Conservation (phyloP, 2,888 invertebrate species). For the Psylliodes chrysocephalus region DNA sequence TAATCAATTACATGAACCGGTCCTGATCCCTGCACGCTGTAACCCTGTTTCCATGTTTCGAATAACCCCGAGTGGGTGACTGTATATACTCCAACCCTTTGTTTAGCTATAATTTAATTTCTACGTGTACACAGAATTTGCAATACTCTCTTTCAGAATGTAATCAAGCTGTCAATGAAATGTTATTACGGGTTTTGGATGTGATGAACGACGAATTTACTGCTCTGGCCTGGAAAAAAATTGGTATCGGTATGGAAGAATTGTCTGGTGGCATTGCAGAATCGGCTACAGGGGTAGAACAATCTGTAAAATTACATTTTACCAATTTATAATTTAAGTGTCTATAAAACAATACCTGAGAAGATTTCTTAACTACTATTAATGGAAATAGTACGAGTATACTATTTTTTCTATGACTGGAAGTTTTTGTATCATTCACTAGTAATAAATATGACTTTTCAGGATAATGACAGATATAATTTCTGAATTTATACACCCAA, state of each 20-base stretch:
- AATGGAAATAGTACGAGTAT: too few relatives aligned
- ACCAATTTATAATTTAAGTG: too few relatives aligned
- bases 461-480: too few relatives aligned
- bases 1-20: too few relatives aligned
- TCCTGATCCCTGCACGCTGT: neutral
- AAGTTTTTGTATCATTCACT: too few relatives aligned
- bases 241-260: neutral
- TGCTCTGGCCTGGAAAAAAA: neutral
- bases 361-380: too few relatives aligned
- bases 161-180: constrained; percentile 44
- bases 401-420: too few relatives aligned
- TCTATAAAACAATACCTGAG: too few relatives aligned
- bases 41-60: constrained; percentile 38
- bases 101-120: constrained; percentile 63
- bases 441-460: too few relatives aligned
- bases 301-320: too few relatives aligned
- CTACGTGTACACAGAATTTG: constrained; percentile 42
- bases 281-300: neutral
- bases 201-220: constrained; percentile 31
- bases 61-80: constrained; percentile 43
- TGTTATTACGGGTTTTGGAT: constrained; percentile 34
- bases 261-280: neutral
- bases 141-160: constrained; percentile 42
- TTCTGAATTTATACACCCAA: too few relatives aligned
- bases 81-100: constrained; percentile 48